Evolutionary conservation across 2,797 vertebrate genomes (phyloP).

Genomic region (Pipistrellus kuhlii): DNA sequence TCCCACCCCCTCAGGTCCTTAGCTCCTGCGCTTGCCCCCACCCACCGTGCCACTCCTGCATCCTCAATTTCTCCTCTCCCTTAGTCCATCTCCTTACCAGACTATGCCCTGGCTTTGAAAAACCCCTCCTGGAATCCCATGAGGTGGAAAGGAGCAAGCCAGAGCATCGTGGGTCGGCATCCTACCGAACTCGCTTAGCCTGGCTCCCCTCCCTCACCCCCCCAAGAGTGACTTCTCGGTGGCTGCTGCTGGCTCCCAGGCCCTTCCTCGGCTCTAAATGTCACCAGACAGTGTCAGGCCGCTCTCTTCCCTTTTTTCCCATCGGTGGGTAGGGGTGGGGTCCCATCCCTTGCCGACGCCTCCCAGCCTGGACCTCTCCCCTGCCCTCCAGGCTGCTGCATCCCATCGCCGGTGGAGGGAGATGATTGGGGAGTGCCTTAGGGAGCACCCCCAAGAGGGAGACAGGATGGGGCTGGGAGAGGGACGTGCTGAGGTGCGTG

Average conservation of each 20-base stretch:
- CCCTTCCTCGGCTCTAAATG: not conserved
- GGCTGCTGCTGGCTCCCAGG: rapidly evolving
- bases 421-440: not conserved
- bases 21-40: no score
- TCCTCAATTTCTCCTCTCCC: not conserved
- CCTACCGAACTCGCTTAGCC: not conserved
- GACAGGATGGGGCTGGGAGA: not conserved
- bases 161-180: not conserved
- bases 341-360: not conserved
- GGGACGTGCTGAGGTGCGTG: not conserved
- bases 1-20: not conserved
- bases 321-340: no score
- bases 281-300: not conserved
- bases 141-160: not conserved
- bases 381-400: not conserved
- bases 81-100: not conserved
- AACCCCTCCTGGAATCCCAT: not conserved
- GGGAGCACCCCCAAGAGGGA: not conserved
- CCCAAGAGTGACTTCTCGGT: not conserved
- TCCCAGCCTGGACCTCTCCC: not conserved
- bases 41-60: not conserved
- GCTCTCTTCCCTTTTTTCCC: not conserved
- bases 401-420: not conserved
- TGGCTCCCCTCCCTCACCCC: not conserved
- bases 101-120: not conserved